Evolutionary conservation across 2,888 invertebrate species (phyloP), one percentile per base, ranked within the genome.

Genomic region (Drosophila antonietae): DNA sequence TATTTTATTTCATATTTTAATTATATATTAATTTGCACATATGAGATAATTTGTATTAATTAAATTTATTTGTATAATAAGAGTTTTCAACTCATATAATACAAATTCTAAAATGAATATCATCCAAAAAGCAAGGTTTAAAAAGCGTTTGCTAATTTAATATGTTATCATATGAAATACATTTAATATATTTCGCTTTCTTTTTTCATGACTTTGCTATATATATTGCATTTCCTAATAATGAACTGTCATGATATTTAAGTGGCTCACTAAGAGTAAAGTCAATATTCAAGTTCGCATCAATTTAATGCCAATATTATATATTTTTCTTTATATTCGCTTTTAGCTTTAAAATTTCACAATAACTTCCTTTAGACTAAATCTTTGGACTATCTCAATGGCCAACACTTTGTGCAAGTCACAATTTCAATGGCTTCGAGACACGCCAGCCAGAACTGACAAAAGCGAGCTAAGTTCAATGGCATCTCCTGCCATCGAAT

Each of bases 381-480:
- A 28, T 37, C 10, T 10, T 4, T 18, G 8, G 20, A 33, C 39
- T 14, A 20, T 7, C 58, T 56, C 39, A 68, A 62, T 55, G 12
- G 31, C 18, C 47, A 59, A 44, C 39, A 64, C 37, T 68, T 73
- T 73, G 41, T 53, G 37, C 44, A 59, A 60, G 63, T 63, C 46
- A 15, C 47, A 41, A 14, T 28, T 59, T 55, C 31, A 71, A 58
- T 58, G 52, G 31, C 39, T 47, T 43, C 31, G 59, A 33, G 46
- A 37, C 37, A 43, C 61, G 41, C 64, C 64, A 46, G 44, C 23
- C 49, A 47, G 41, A 44, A 75, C 60, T 74, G 78, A 70, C 70
- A 78, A 51, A 35, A 46, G 49, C 59, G 23, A 47, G 41, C 53
- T 43, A 78, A 73, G 75, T 81, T 80, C 80, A 80, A 73, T 80